A percentile compares a stretch with the other conserved stretches of the same genome.
Conservation (phyloP, 2,888 invertebrate species). For the Caenorhabditis imperialis region DNA sequence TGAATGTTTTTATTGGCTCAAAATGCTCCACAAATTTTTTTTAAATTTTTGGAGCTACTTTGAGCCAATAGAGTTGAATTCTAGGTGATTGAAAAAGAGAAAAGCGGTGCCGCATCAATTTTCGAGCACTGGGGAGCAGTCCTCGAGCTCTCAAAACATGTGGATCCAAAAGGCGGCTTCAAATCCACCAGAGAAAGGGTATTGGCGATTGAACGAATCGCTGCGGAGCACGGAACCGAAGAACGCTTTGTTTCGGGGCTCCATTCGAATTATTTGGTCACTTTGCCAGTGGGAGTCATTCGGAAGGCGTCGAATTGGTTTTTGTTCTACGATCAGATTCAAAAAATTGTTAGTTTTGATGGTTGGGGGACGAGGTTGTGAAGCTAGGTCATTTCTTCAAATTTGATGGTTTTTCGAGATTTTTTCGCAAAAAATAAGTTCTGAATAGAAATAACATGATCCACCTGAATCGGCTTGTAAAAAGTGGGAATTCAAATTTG, state of each 20-base stretch:
- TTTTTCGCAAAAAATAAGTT: too few relatives aligned
- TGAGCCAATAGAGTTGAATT: too few relatives aligned
- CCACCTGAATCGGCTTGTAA: too few relatives aligned
- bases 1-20: too few relatives aligned
- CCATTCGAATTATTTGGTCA: conserved; percentile 62
- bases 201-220: conserved; percentile 40
- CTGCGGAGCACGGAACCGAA: conserved; percentile 55
- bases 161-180: conserved; percentile 55
- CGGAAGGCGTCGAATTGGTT: conserved; percentile 52
- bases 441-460: too few relatives aligned
- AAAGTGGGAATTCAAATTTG: too few relatives aligned
- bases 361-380: too few relatives aligned
- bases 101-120: conserved; percentile 49
- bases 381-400: too few relatives aligned
- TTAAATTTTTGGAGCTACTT: too few relatives aligned
- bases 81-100: conserved; percentile 54
- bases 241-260: conserved; percentile 64
- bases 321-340: conserved; percentile 58
- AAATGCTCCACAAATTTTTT: too few relatives aligned
- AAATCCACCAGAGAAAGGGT: conserved; percentile 37
- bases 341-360: conserved; percentile 41
- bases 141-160: conserved; percentile 60
- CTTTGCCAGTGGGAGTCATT: conserved; percentile 56
- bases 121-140: conserved; percentile 66
- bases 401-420: too few relatives aligned